phyloP scores from a whole-genome alignment of 2,797 vertebrate species.

The Centropyge bicolor region DNA sequence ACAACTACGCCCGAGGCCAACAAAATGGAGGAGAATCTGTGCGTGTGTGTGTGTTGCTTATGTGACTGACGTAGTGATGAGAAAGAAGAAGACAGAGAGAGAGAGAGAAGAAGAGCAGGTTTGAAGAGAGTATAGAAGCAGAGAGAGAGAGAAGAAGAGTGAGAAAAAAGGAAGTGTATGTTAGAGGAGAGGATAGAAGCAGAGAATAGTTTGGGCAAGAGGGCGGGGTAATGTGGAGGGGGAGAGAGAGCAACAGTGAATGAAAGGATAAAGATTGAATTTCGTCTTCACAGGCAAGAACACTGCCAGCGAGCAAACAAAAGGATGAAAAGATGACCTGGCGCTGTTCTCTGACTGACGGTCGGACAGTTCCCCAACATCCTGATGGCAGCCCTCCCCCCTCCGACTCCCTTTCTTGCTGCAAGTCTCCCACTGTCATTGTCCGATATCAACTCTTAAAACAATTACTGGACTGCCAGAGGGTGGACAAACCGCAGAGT shows the following conservation, averaged over 20 bases:
- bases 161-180: constrained; percentile 4
- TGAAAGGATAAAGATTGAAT: constrained; percentile 80
- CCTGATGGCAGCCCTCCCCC: constrained; percentile 37
- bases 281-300: constrained; percentile 65
- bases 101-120: not conserved
- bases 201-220: constrained; percentile 51
- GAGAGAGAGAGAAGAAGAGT: constrained; percentile 44
- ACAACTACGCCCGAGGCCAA: constrained; percentile 42
- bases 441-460: constrained; percentile 75
- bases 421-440: constrained; percentile 39
- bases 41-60: constrained; percentile 24
- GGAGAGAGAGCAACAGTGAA: constrained; percentile 49
- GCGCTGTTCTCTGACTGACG: constrained; percentile 59
- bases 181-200: constrained; percentile 18
- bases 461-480: constrained; percentile 76
- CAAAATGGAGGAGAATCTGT: constrained; percentile 47
- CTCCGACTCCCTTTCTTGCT: constrained; percentile 14
- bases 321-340: constrained; percentile 77
- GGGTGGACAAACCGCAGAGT: constrained; percentile 63
- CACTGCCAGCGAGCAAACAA: constrained; percentile 69
- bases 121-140: constrained; percentile 23
- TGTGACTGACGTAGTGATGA: constrained; percentile 46
- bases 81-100: constrained; percentile 44
- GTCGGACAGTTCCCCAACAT: constrained; percentile 58
- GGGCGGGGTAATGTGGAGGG: constrained; percentile 41